phyloP scores from a whole-genome alignment of 2,888 invertebrate species.

The Spisula subtruncata region DNA sequence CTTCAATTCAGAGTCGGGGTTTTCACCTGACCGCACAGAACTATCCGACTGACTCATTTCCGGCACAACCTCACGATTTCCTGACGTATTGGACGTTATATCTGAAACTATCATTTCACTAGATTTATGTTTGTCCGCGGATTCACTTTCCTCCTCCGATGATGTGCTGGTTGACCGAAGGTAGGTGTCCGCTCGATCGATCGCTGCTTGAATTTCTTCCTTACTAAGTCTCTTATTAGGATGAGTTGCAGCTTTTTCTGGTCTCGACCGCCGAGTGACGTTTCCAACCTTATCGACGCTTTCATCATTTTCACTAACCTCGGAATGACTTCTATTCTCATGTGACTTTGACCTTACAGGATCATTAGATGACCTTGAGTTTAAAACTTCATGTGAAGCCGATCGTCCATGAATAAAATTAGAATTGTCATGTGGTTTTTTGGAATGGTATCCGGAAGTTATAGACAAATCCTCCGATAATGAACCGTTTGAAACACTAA shows the following conservation, averaged over 20 bases:
- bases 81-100: conserved; percentile 47
- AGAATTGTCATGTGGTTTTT: conserved; percentile 63
- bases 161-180: conserved; percentile 71
- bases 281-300: conserved; percentile 60
- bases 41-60: conserved; percentile 70
- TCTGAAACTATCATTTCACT: conserved; percentile 63
- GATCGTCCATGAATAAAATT: conserved; percentile 68
- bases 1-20: conserved; percentile 51
- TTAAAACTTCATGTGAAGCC: conserved; percentile 66
- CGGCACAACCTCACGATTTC: conserved; percentile 37
- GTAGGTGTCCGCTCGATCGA: conserved; percentile 81
- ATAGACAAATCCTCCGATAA: conserved; percentile 68
- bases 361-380: conserved; percentile 59
- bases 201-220: conserved; percentile 82
- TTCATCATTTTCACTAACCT: conserved; percentile 51
- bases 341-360: conserved; percentile 45
- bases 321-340: conserved; percentile 41
- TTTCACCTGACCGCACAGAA: conserved; percentile 50
- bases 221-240: conserved; percentile 78
- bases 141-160: conserved; percentile 72
- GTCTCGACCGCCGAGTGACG: conserved; percentile 52
- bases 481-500: conserved; percentile 65
- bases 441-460: conserved; percentile 70
- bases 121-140: conserved; percentile 58
- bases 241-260: conserved; percentile 54